Base-by-base conservation (phyloP, 2,888 invertebrate genomes). In the Mesopsocus fuscifrons region DNA sequence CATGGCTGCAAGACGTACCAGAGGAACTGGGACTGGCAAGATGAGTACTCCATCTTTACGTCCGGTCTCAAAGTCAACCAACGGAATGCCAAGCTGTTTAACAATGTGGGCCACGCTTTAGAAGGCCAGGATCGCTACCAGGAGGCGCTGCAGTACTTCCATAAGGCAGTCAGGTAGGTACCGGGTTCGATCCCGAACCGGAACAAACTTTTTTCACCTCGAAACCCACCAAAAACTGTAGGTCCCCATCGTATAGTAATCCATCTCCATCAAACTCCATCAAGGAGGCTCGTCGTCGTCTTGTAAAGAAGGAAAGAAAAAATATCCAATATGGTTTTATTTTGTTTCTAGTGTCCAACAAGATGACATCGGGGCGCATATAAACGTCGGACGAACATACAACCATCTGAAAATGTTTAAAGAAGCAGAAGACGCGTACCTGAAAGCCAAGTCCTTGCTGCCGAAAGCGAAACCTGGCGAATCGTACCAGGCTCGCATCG, bases 311-410 rank as follows among this genome's bases (percentile, higher is more conserved):
- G n/a, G n/a, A n/a, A n/a, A n/a, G n/a, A n/a, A n/a, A n/a, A n/a
- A n/a, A n/a, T n/a, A n/a, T n/a, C n/a, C n/a, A n/a, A n/a, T n/a
- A n/a, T n/a, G 33, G 15, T 42, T 41, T 45, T 43, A 40, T 43
- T 47, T 40, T 44, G 44, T 40, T 52, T 55, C 18, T 52, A 69
- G 74, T 56, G 91, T 94, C 6, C 95, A 95, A 62, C 80, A 83
- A 11, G 94, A 94, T 58, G 94, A 95, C 59, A 88, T 94, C 38
- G 94, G 94, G 1, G 92, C 94, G 3, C 91, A 94, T 59, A 94
- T 95, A 52, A 95, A 95, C 63, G 94, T 95, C 3, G 95, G 94
- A 11, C 69, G 95, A 48, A 92, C 94, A 0, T 89, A 83, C 62
- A 92, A 89, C 62, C 87, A 89, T 57, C 65, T 95, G 48, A 84